These are phyloP conservation scores for Equus przewalskii DNA, from an alignment of 2,113 vertebrate genomes.

Conservation along the genomic window DNA sequence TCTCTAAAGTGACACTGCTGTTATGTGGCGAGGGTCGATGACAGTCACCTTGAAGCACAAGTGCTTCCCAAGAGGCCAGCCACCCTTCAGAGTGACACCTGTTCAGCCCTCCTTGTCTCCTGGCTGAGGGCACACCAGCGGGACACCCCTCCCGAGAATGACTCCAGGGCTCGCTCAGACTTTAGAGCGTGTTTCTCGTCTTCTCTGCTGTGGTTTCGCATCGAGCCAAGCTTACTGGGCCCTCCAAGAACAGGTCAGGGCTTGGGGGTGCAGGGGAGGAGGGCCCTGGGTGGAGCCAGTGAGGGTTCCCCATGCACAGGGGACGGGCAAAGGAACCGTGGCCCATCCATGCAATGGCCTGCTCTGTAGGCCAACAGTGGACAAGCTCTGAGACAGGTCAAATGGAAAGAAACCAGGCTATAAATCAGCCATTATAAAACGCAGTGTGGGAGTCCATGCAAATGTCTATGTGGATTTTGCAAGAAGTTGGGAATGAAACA, in stretches of 20 bases:
- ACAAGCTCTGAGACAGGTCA: background rate
- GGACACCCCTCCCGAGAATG: background rate
- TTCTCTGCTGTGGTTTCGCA: background rate
- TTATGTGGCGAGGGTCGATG: background rate
- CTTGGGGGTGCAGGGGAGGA: no score
- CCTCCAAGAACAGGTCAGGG: background rate
- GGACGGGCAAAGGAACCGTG: no score
- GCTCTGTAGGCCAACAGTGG: background rate
- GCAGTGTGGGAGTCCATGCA: fast-evolving
- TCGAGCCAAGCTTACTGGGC: background rate
- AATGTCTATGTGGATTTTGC: background rate
- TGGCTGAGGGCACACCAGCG: background rate
- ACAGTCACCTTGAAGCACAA: background rate
- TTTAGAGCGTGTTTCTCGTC: fast-evolving
- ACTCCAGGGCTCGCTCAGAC: background rate
- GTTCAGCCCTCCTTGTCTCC: no score
- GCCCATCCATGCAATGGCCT: background rate
- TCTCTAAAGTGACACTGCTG: no score
- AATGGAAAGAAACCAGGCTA: background rate
- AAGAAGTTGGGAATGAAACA: fast-evolving
- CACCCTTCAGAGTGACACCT: background rate
- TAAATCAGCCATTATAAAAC: background rate
- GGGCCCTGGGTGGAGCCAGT: no score
- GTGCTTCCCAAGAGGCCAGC: background rate
- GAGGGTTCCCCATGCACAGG: background rate